Conservation (phyloP, 2,113 vertebrate genomes). For the Seriola rivoliana region DNA sequence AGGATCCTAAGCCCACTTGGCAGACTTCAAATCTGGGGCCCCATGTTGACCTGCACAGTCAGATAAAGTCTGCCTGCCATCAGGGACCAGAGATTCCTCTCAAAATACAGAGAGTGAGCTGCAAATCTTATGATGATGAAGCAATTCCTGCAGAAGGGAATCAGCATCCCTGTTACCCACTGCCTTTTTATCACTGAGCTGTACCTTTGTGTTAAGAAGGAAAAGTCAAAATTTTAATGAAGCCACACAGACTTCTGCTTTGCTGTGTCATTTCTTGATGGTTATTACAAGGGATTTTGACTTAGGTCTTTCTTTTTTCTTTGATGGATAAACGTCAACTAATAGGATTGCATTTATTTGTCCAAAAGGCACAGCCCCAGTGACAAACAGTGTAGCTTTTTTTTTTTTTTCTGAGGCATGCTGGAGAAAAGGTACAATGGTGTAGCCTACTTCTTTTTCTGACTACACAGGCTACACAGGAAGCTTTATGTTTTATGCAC, state of each 20-base stretch:
- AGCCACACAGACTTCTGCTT: conserved; percentile 17
- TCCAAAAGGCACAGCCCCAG: conserved; percentile 26
- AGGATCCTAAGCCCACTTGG: conserved; percentile 56
- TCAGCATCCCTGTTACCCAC: conserved; percentile 53
- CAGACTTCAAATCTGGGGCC: conserved; percentile 57
- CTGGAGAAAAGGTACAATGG: conserved; percentile 8
- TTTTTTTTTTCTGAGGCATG: not conserved
- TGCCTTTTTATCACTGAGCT: conserved; percentile 28
- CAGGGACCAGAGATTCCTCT: conserved; percentile 49
- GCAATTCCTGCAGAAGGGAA: conserved; percentile 67
- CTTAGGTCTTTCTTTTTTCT: not conserved
- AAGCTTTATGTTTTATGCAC: conserved; percentile 38
- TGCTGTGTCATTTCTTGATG: conserved; percentile 2
- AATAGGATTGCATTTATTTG: conserved; percentile 10
- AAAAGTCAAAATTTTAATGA: conserved; percentile 53
- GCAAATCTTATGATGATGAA: conserved; percentile 72
- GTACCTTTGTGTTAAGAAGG: conserved; percentile 33
- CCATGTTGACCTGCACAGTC: conserved; percentile 62
- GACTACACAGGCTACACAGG: conserved; percentile 20
- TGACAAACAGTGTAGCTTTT: conserved; percentile 39
- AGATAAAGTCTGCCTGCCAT: conserved; percentile 57
- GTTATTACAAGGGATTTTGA: not conserved
- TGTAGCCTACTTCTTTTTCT: conserved; percentile 50
- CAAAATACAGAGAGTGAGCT: conserved; percentile 57
- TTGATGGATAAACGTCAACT: conserved; percentile 10